A percentile compares a stretch with the other conserved stretches of the same genome.
Conservation (phyloP, 2,797 vertebrate genomes). For the Odontamblyopus rebecca region DNA sequence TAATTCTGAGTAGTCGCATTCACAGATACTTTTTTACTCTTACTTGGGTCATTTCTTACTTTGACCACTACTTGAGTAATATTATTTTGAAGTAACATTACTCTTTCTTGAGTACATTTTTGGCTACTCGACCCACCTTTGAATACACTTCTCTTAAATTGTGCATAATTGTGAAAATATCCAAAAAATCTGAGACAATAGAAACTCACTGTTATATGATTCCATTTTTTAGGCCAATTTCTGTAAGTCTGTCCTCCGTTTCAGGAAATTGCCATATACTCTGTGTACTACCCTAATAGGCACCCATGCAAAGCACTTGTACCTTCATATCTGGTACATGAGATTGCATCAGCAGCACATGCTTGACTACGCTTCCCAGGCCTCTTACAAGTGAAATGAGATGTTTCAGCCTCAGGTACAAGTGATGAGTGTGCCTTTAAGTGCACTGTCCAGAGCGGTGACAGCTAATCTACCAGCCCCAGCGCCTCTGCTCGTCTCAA, state of each 20-base stretch:
- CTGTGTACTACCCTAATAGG: neutral
- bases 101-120: too few relatives aligned
- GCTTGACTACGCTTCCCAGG: constrained; percentile 20
- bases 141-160: too few relatives aligned
- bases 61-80: too few relatives aligned
- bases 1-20: too few relatives aligned
- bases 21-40: too few relatives aligned
- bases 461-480: constrained; percentile 52
- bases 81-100: too few relatives aligned
- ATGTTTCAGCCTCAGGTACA: constrained; percentile 52
- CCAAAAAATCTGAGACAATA: too few relatives aligned
- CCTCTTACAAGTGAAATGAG: constrained; percentile 54
- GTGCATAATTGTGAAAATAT: too few relatives aligned
- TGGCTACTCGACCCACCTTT: too few relatives aligned
- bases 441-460: constrained; percentile 45
- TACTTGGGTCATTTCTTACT: too few relatives aligned
- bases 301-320: neutral
- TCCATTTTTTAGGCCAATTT: neutral
- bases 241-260: too few relatives aligned
- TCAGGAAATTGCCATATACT: too few relatives aligned
- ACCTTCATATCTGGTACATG: neutral
- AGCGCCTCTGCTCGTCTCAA: constrained; percentile 31
- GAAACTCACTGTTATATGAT: neutral
- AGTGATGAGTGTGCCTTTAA: constrained; percentile 40
- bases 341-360: neutral